phyloP scores from a whole-genome alignment of 2,797 vertebrate genomes.

The Uromys caudimaculatus region DNA sequence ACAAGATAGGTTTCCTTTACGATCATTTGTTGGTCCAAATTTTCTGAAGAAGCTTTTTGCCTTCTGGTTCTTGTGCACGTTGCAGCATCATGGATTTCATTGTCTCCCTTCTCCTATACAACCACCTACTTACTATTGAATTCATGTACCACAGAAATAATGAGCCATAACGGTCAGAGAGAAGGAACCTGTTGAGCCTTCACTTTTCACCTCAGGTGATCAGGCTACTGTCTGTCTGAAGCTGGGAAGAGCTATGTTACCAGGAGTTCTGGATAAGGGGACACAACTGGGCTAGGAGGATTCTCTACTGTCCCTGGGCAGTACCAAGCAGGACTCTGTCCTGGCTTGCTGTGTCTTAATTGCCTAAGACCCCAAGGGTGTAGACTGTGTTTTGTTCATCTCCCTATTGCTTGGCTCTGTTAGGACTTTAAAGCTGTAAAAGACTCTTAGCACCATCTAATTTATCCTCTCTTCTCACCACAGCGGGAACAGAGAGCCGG shows the following conservation, averaged over 20 bases:
- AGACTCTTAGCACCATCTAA: background rate
- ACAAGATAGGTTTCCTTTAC: background rate
- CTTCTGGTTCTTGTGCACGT: background rate
- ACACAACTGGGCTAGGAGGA: background rate
- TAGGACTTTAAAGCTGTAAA: background rate
- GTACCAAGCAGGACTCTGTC: background rate
- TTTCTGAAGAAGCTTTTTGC: slow-evolving; percentile 19
- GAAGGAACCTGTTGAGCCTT: background rate
- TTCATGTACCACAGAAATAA: background rate
- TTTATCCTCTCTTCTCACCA: background rate
- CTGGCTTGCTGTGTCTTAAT: background rate
- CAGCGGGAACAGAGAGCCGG: background rate
- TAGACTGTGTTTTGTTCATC: background rate
- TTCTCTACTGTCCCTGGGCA: background rate
- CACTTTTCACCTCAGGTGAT: background rate
- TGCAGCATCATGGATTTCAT: background rate
- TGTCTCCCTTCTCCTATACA: background rate
- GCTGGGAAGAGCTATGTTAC: background rate
- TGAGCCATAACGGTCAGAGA: background rate
- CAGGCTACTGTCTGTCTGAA: background rate
- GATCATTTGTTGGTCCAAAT: background rate
- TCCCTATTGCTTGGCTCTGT: background rate
- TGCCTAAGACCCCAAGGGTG: background rate
- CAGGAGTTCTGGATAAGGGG: background rate
- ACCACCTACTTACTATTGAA: background rate